phyloP scores from a whole-genome alignment of 2,797 vertebrate species.

The Sandelia bainsii region DNA sequence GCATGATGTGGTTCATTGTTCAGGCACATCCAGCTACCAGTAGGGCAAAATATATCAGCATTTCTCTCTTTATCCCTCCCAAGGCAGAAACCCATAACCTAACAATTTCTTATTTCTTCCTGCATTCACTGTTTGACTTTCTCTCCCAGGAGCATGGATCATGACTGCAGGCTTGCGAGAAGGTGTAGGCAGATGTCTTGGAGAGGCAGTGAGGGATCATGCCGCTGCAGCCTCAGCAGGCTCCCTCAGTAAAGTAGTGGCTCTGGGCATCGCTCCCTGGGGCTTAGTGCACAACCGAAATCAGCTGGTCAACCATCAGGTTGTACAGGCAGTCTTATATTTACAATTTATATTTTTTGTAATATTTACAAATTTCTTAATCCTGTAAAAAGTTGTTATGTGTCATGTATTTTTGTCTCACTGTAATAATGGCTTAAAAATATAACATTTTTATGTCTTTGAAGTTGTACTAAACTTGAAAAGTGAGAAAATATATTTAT shows the following conservation, averaged over 20 bases:
- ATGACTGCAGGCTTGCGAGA: conserved; percentile 88
- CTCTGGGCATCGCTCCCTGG: conserved; percentile 91
- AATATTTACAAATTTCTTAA: too few relatives aligned
- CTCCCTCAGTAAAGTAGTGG: conserved; percentile 87
- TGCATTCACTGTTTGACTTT: not conserved
- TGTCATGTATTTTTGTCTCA: too few relatives aligned
- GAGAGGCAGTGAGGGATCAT: conserved; percentile 91
- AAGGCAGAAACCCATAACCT: not conserved
- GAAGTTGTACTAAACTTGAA: too few relatives aligned
- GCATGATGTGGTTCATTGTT: not conserved
- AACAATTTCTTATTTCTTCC: not conserved
- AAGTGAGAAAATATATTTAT: too few relatives aligned
- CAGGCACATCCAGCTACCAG: not conserved
- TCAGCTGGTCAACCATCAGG: conserved; percentile 87
- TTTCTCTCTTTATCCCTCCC: not conserved
- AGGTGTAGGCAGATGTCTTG: conserved; percentile 89
- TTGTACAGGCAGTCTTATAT: conserved; percentile 48
- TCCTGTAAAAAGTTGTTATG: too few relatives aligned
- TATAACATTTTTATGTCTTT: too few relatives aligned
- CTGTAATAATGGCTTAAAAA: too few relatives aligned
- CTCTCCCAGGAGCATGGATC: conserved; percentile 91
- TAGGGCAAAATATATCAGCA: too few relatives aligned
- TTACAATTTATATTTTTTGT: not conserved
- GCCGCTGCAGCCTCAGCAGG: conserved; percentile 84
- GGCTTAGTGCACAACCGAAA: conserved; percentile 86